phyloP scores from a whole-genome alignment of 1,140 invertebrate genomes.

The Achroia grisella region DNA sequence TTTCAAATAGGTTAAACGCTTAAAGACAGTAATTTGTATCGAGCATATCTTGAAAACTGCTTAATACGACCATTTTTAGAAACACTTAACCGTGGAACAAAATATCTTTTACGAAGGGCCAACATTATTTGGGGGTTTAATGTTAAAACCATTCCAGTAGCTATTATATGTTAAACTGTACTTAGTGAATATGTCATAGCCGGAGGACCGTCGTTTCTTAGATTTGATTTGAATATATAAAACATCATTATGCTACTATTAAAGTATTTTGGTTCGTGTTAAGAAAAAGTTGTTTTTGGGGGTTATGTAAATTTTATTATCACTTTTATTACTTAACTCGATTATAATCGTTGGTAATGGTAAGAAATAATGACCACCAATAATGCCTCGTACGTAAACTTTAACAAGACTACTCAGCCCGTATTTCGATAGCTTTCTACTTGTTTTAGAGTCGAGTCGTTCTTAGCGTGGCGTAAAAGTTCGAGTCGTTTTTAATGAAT shows the following conservation, averaged over 20 bases:
- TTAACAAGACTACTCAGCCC: too few species aligned
- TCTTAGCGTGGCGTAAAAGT: too few species aligned
- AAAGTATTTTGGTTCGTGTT: not conserved
- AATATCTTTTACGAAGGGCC: not conserved
- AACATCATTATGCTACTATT: conserved; percentile 6
- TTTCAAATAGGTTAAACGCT: conserved; percentile 30
- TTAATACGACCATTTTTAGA: conserved; percentile 9
- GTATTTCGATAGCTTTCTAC: too few species aligned
- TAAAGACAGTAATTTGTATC: conserved; percentile 33
- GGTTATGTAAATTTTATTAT: not conserved
- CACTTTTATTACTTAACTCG: conserved; percentile 1
- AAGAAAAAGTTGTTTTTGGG: not conserved
- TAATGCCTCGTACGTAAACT: too few species aligned
- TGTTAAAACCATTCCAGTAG: conserved; percentile 20
- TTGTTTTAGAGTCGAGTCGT: too few species aligned
- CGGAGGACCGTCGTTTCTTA: conserved; percentile 27
- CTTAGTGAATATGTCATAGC: conserved; percentile 37
- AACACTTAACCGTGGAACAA: not conserved
- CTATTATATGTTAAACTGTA: conserved; percentile 39
- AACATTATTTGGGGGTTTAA: conserved; percentile 12
- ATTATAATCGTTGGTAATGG: too few species aligned
- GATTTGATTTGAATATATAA: conserved; percentile 34
- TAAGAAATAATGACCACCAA: too few species aligned
- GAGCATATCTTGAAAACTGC: conserved; percentile 17
- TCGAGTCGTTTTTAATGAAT: too few species aligned